These are phyloP conservation scores for Cryptus viduatorius DNA, from an alignment of 2,888 invertebrate genomes.

Conservation along the genomic window DNA sequence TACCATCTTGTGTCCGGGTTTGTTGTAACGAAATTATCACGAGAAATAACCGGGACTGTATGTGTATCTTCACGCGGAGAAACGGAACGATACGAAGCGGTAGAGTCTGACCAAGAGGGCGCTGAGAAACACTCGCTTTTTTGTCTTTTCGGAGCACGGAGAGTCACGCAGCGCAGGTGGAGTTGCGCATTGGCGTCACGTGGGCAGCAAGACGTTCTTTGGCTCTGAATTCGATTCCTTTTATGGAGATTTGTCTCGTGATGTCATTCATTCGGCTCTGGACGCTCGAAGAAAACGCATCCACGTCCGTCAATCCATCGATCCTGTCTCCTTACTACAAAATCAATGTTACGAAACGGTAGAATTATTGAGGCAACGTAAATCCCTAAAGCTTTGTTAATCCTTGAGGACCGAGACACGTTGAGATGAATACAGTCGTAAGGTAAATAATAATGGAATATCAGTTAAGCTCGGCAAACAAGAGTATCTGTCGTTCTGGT, in stretches of 20 bases:
- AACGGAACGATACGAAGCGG: slow-evolving; percentile 55
- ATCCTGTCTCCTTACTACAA: not conserved
- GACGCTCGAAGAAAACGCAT: not conserved
- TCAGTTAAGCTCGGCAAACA: slow-evolving; percentile 1
- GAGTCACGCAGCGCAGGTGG: slow-evolving; percentile 49
- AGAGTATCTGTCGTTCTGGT: not conserved
- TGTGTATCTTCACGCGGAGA: slow-evolving; percentile 44
- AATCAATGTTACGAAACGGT: not conserved
- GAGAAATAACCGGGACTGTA: slow-evolving; percentile 64
- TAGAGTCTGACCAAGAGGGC: slow-evolving; percentile 37
- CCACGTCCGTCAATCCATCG: not conserved
- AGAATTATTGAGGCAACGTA: not conserved
- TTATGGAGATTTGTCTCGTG: slow-evolving; percentile 72
- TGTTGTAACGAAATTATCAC: slow-evolving; percentile 61
- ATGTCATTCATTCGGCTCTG: slow-evolving; percentile 23
- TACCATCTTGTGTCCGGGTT: slow-evolving; percentile 69
- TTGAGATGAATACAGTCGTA: not conserved
- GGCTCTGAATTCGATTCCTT: slow-evolving; percentile 77
- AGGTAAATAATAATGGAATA: not conserved
- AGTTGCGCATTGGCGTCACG: slow-evolving; percentile 62
- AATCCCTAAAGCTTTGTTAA: not conserved
- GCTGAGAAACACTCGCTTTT: slow-evolving; percentile 30
- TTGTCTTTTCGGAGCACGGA: slow-evolving; percentile 2
- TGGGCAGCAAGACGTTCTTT: slow-evolving; percentile 58
- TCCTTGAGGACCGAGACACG: not conserved